phyloP scores from a whole-genome alignment of 2,797 vertebrate genomes.

The Prionace glauca region DNA sequence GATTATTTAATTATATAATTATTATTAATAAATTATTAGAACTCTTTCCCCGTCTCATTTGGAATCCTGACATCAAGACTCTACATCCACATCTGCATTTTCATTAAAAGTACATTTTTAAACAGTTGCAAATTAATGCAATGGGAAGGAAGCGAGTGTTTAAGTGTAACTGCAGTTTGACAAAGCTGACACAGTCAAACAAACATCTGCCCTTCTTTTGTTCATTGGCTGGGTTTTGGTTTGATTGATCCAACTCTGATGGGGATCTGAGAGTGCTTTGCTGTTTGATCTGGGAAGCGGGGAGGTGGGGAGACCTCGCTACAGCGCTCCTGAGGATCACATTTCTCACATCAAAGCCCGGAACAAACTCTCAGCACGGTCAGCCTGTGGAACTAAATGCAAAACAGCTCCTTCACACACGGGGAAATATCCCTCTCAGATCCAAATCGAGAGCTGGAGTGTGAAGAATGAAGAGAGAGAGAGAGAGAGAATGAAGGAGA shows the following conservation, averaged over 20 bases:
- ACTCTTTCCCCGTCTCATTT: neutral
- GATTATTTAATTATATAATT: too few species aligned
- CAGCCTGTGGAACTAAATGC: neutral
- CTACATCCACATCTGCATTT: neutral
- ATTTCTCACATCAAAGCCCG: conserved; percentile 14
- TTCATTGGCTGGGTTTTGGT: neutral
- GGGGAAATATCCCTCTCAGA: neutral
- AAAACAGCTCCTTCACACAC: neutral
- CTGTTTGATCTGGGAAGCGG: neutral
- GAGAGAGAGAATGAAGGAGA: neutral
- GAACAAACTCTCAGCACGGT: neutral
- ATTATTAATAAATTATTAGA: too few species aligned
- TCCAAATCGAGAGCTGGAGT: neutral
- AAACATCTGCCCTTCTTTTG: neutral
- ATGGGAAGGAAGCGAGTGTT: neutral
- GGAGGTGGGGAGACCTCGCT: neutral
- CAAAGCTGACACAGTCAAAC: neutral
- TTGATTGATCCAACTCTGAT: neutral
- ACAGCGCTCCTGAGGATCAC: neutral
- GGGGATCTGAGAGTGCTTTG: neutral
- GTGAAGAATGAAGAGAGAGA: neutral
- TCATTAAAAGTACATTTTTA: neutral
- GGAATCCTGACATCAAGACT: neutral
- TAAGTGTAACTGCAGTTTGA: neutral
- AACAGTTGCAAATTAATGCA: neutral